Evolutionary conservation across 2,113 vertebrate species (phyloP), one percentile per base, ranked within the genome.

Genomic region (Trematomus loennbergii): DNA sequence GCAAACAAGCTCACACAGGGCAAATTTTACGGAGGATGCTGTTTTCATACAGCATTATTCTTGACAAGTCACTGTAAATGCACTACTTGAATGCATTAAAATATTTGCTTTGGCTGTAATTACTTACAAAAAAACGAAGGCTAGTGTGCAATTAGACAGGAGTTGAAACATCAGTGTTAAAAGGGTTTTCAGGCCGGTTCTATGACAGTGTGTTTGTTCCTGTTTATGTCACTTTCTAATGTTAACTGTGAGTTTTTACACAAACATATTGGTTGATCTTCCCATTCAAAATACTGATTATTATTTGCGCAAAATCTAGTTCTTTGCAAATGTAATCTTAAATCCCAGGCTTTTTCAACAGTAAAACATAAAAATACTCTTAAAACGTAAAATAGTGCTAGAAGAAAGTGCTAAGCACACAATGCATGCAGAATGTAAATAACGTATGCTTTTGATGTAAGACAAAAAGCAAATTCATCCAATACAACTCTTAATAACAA

Each of bases 41-140:
- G 50, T 72, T 60, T 84, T 76, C 48, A 52, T 29, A 57, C 18
- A 59, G 72, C 40, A 57, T 73, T 69, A 76, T 73, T 79, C 65
- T 81, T 72, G 66, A 75, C 52, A 0, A 72, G 50, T 59, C 46
- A 74, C 72, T 36, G 36, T 36, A 59, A 76, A 75, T 75, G 58
- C 48, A 36, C 1, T 63, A 29, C 69, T 71, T 55, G 58, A 63
- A 73, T 72, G 80, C 15, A 73, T 64, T 49, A 20, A 73, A 53
- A 68, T 60, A 60, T 54, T n/a, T 53, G 17, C 52, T 18, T 8
- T 48, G 33, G 3, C 22, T 52, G 43, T 61, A 74, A 75, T 78
- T 75, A 22, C 45, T 25, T 10, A n/a, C 15, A 52, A 72, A 68
- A 78, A 25, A 0, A 50, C 0, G 22, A 75, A n/a, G 49, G 12